Percentiles rank a stretch among this genome's conserved stretches.
Evolutionary conservation across 2,113 vertebrate genomes (phyloP).

Genomic region (Rhodinocichla rosea): DNA sequence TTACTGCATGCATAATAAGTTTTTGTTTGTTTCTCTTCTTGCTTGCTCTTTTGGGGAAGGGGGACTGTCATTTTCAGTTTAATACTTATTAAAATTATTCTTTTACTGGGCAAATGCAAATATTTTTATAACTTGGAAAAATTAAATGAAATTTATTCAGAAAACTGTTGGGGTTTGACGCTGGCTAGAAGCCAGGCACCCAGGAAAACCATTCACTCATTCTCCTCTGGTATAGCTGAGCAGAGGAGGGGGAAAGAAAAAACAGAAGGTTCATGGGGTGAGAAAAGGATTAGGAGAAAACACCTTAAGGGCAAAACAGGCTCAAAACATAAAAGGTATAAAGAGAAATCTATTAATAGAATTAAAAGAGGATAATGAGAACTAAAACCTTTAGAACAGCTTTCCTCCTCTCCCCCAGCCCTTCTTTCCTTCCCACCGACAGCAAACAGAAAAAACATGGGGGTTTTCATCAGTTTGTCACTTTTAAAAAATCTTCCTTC

Average conservation of each 20-base stretch:
- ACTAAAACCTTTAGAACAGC: neutral
- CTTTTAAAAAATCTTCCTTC: neutral
- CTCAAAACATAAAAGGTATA: neutral
- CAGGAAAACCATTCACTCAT: neutral
- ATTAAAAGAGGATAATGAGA: neutral
- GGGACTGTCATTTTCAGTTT: neutral
- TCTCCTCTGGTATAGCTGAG: neutral
- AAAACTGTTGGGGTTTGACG: neutral
- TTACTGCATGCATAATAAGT: neutral
- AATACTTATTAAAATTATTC: neutral
- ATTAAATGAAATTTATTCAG: neutral
- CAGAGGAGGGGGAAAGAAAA: neutral
- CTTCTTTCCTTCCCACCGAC: neutral
- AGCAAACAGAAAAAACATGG: neutral
- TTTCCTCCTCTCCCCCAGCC: too few relatives aligned
- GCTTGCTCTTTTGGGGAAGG: neutral
- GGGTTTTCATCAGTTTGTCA: neutral
- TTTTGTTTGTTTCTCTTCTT: neutral
- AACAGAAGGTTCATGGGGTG: neutral
- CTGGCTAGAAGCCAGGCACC: neutral
- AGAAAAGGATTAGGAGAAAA: neutral
- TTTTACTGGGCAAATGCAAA: neutral
- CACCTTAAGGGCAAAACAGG: neutral
- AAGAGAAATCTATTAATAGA: neutral
- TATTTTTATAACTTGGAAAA: neutral